Conservation (phyloP, 2,113 vertebrate genomes). For the Agapornis roseicollis region DNA sequence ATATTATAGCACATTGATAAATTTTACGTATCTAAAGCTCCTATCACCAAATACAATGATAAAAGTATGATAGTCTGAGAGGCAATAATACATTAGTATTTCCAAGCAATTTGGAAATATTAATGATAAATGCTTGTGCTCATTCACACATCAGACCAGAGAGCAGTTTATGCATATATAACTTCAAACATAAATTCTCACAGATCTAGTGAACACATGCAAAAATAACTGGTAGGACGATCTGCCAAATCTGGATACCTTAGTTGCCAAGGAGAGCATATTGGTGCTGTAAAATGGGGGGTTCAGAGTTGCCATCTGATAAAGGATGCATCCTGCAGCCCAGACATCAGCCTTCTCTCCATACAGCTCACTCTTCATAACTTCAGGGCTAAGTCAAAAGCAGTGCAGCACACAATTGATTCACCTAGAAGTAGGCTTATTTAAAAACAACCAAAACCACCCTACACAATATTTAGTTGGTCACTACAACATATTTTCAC, state of each 20-base stretch:
- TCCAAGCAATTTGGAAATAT: background rate
- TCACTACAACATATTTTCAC: background rate
- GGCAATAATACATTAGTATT: background rate
- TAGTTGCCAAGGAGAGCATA: slow-evolving; percentile 87
- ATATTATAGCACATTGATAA: background rate
- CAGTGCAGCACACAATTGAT: background rate
- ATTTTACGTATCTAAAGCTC: background rate
- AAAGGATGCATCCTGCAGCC: slow-evolving; percentile 89
- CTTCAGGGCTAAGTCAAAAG: slow-evolving; percentile 79
- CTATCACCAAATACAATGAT: background rate
- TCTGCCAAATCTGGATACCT: slow-evolving; percentile 65
- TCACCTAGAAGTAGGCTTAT: background rate
- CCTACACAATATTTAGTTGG: background rate
- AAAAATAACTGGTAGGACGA: background rate
- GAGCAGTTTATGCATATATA: background rate
- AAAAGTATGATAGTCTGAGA: background rate
- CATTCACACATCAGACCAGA: background rate
- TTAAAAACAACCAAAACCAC: accelerated
- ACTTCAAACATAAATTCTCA: background rate
- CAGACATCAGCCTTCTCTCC: slow-evolving; percentile 92
- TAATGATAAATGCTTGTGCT: background rate
- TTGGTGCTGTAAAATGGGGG: slow-evolving; percentile 88
- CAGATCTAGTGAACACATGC: background rate
- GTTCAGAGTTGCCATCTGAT: slow-evolving; percentile 88
- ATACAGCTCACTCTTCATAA: slow-evolving; percentile 86